Evolutionary conservation across 2,888 invertebrate species (phyloP), one percentile per base, ranked within the genome.

Genomic region (Scaptomyza parva): DNA sequence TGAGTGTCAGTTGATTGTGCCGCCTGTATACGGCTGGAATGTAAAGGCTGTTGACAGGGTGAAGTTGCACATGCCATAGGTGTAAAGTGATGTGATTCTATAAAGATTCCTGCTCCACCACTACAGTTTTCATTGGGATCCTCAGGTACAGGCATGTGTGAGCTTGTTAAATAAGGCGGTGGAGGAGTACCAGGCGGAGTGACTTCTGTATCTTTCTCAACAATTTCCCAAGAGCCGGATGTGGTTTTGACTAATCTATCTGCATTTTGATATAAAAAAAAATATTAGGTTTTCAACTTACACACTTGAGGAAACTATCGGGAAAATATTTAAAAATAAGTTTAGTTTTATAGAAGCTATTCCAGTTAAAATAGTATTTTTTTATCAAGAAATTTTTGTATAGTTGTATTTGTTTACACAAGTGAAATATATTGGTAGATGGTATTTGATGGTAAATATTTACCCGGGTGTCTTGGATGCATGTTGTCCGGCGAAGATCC

Each of bases 161-260:
- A 75, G 54, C 82, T 85, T 92, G 89, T 88, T 28, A 90, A 70
- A 60, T 97, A 97, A 1, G 97, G 97, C 18, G 97, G 97, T 17
- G 97, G 97, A 40, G 97, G 97, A n/a, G 97, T 97, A 54, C 97
- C 96, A 2, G 96, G 96, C 45, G 96, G 96, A 18, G 95, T 95
- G n/a, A 93, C 75, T 78, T 92, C 92, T 30, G 86, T 86, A 54
- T 92, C 91, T 70, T 91, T 91, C 68, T 92, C 92, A 2, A 89
- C 80, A 39, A 92, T 73, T 70, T 92, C 92, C 92, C 92, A 92
- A 11, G 92, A 91, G n/a, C 91, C 91, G 2, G 91, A 91, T 3
- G 91, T 90, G 1, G 91, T 88, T 87, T 92, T 91, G 2, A 87
- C 81, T 54, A 89, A 86, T 14, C 91, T 91, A 84, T 91, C 91